Conservation (phyloP, 2,113 vertebrate species). For the Eira barbara region DNA sequence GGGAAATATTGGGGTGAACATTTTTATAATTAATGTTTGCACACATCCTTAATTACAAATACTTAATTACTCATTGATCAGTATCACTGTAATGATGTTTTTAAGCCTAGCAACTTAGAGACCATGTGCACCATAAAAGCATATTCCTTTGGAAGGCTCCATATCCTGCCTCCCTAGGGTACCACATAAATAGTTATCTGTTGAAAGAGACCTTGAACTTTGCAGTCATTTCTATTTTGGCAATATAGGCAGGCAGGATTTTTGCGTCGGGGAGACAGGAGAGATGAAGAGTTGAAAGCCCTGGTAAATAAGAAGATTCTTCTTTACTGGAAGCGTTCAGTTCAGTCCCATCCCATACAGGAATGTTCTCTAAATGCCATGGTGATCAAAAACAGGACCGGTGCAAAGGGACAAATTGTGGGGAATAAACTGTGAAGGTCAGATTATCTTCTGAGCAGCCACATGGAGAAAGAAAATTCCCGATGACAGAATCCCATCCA, state of each 20-base stretch:
- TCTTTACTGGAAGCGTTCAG: background rate
- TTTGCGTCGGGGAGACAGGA: background rate
- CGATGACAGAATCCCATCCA: slow-evolving; percentile 50
- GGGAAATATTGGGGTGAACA: background rate
- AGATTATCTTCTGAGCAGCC: slow-evolving; percentile 55
- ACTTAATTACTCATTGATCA: background rate
- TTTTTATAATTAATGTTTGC: slow-evolving; percentile 11
- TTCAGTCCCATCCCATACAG: background rate
- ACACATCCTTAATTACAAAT: background rate
- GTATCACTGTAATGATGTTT: background rate
- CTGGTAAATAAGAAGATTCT: background rate
- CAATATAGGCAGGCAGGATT: background rate
- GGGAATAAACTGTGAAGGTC: slow-evolving; percentile 45
- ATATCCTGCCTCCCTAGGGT: background rate
- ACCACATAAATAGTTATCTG: background rate
- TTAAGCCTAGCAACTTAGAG: background rate
- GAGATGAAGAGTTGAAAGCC: background rate
- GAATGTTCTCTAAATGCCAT: background rate
- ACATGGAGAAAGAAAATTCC: slow-evolving; percentile 45
- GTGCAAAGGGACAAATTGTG: slow-evolving; percentile 26
- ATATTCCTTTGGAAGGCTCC: background rate
- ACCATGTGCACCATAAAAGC: background rate
- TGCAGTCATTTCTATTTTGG: background rate
- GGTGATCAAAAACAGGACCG: background rate
- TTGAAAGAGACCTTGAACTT: background rate